Percentiles rank a stretch among this genome's conserved stretches.
Evolutionary conservation across 2,888 invertebrate genomes (phyloP).

Genomic region (Fissipunctia ypsillon): DNA sequence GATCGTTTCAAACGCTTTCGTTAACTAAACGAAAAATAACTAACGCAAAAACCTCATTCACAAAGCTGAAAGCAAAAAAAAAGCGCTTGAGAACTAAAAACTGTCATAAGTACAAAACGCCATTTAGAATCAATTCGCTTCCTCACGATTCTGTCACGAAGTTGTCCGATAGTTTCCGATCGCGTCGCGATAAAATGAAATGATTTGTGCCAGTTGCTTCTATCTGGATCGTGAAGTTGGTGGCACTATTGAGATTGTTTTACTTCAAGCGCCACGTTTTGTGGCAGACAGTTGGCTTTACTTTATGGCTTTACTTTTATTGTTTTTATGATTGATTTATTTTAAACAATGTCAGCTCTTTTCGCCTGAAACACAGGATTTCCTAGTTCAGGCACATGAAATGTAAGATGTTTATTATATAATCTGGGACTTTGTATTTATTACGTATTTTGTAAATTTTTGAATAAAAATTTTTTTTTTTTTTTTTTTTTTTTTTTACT

Average conservation of each 20-base stretch:
- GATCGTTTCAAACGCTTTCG: not conserved
- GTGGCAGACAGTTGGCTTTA: slow-evolving; percentile 6
- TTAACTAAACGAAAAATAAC: not conserved
- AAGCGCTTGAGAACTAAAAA: slow-evolving; percentile 1
- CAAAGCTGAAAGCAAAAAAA: not conserved
- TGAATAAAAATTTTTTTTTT: no score
- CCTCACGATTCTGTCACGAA: slow-evolving; percentile 44
- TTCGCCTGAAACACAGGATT: no score
- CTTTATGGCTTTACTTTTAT: no score
- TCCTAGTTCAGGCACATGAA: no score
- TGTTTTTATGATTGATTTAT: no score
- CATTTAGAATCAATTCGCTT: slow-evolving; percentile 49
- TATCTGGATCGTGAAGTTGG: slow-evolving; percentile 35
- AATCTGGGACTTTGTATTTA: no score
- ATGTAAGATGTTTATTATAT: no score
- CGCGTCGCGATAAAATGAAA: slow-evolving; percentile 43
- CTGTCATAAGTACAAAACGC: slow-evolving; percentile 28
- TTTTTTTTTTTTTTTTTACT: no score
- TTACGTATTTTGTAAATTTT: no score
- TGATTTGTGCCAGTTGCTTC: slow-evolving; percentile 50
- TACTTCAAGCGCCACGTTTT: slow-evolving; percentile 9
- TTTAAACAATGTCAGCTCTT: no score
- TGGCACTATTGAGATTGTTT: slow-evolving; percentile 29
- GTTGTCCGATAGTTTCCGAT: slow-evolving; percentile 55
- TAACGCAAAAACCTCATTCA: slow-evolving; percentile 11